Evolutionary conservation across 30 jellyfish, hydroid and myxozoan genomes (phyloP), one percentile per base, ranked within the genome.

Genomic region (Aurelia sp.): DNA sequence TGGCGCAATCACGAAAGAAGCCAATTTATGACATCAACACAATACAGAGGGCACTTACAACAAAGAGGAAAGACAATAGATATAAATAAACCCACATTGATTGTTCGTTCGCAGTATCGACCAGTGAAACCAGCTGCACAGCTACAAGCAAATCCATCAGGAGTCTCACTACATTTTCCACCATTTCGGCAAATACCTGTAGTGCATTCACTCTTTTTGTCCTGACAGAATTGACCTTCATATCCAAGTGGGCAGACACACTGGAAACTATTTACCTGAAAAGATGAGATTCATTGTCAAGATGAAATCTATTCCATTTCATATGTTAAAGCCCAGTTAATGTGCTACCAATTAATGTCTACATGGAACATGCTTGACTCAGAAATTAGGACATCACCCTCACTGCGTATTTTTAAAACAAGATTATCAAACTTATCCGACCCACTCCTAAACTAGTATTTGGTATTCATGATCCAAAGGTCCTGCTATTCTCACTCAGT

Each of bases 121-220:
- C 99, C 99, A 35, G 93, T 86, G 61, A 48, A 95, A 6, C 99
- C 99, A 40, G 99, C 96, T 4, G 88, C 74, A 69, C 99, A 95
- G 62, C 92, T 90, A 81, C 99, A 95, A 6, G 76, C 67, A 73
- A 82, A 77, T 11, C 99, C 99, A 40, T 86, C 93, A 7, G 96
- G 96, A n/a, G 97, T 69, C 5, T 95, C 99, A 68, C 74, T 63
- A 86, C 99, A 95, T 53, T 72, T 59, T 4, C 99, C 99, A 16
- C 97, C 97, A 76, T 95, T 95, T 77, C 60, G 74, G 83, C 99
- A 95, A 13, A 61, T 17, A 8, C 83, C 66, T 4, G 87, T 51
- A 4, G 89, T 55, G 76, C 99, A 95, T 57, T 62, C 92, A 16
- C 86, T 55, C 71, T 51, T 76, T 73, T 76, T 90, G 48, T 95